Base-by-base conservation (phyloP, 2,113 vertebrate species). In the Emberiza fucata region DNA sequence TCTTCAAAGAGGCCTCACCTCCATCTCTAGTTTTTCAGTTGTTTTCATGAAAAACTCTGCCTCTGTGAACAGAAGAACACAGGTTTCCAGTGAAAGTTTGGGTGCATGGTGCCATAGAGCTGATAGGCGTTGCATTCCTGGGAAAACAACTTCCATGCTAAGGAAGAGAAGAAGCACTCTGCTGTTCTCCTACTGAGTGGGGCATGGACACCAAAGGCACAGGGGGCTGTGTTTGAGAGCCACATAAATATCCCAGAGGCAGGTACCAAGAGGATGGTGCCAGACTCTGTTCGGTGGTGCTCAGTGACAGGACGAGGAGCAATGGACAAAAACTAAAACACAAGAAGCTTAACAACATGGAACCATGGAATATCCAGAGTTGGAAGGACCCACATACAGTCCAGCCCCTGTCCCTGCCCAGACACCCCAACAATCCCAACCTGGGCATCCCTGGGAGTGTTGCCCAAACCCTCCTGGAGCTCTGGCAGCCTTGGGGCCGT, bases 401-500 rank as follows among this genome's bases (percentile, higher is more conserved):
- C 11, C 53, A 77, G 2, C 37, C 3, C 12, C 45, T 24, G n/a
- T 0, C 6, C 15, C 21, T 57, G 44, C 10, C 1, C 27, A 39
- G 51, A n/a, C 60, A 42, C 33, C 28, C 27, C 37, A 39, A 3
- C 45, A 60, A 31, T 25, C 53, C 39, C 69, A 33, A 1, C 39
- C 69, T 81, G 44, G 3, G 45, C 53, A 44, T 44, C 50, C 27
- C 44, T 28, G 17, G 1, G 0, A 61, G 23, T 0, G 0, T 0
- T 63, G 35, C 5, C 20, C 57, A 35, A 64, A 56, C 0, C 0
- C 35, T 42, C 35, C 85, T 80, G 31, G 33, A 66, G 44, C 51
- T 73, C 60, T 45, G 68, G 37, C 51, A 73, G 44, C 27, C 77
- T 44, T 0, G 31, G 44, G 60, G 44, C 59, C 0, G 5, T 39